These are phyloP conservation scores for Machimus atricapillus DNA, from an alignment of 2,888 invertebrate species.

Conservation along the genomic window DNA sequence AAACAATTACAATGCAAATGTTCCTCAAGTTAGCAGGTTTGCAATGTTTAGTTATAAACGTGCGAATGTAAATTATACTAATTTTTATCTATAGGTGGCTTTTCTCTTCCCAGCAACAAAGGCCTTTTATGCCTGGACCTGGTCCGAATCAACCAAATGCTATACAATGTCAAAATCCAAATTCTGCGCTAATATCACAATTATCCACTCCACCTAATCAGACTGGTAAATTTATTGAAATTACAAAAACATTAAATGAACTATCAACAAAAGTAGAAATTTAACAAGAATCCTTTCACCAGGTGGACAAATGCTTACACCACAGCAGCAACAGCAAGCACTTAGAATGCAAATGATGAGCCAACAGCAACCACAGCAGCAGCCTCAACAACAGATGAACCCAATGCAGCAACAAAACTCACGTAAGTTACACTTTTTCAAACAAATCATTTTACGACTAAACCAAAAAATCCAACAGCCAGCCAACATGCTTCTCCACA, in stretches of 20 bases:
- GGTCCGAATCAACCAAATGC: conserved; percentile 42
- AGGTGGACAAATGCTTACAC: conserved; percentile 49
- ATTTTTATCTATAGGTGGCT: conserved; percentile 1
- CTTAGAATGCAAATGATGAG: conserved; percentile 58
- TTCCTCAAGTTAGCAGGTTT: conserved; percentile 52
- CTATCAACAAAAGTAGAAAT: background rate
- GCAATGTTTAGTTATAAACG: background rate
- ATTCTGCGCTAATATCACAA: conserved; percentile 69
- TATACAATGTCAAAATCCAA: conserved; percentile 56
- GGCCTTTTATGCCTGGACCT: conserved; percentile 44
- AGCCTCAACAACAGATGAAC: conserved; percentile 54
- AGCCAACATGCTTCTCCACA: conserved; percentile 44
- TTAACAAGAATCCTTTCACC: background rate
- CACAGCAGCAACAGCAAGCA: conserved; percentile 55
- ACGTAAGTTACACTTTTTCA: conserved; percentile 49
- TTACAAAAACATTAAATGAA: background rate
- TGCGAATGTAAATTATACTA: background rate
- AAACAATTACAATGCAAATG: conserved; percentile 56
- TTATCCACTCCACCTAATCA: conserved; percentile 67
- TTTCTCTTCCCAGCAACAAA: conserved; percentile 47
- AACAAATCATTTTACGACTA: background rate
- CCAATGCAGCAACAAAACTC: conserved; percentile 58
- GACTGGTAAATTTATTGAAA: conserved; percentile 45
- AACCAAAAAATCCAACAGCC: background rate
- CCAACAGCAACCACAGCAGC: conserved; percentile 62